Percentiles rank a stretch among this genome's conserved stretches.
These are phyloP conservation scores for Goniozus legneri DNA, from an alignment of 1,140 invertebrate species.

Conservation along the genomic window DNA sequence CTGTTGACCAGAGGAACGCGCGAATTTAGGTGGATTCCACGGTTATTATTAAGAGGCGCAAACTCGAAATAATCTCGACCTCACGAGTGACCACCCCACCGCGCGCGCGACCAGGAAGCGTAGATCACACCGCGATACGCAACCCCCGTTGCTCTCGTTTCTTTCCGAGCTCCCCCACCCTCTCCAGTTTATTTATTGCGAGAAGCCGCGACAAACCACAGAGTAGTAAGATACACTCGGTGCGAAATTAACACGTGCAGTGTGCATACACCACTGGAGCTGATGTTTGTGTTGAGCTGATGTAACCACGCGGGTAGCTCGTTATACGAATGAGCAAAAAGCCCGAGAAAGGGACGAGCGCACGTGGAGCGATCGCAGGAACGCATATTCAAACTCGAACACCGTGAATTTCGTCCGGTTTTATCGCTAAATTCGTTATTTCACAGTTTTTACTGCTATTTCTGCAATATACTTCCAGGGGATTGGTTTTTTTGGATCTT, in stretches of 20 bases:
- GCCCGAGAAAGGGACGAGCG: too few species aligned
- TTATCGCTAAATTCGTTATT: too few species aligned
- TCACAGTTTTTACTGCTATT: too few species aligned
- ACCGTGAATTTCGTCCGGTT: too few species aligned
- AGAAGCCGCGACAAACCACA: not conserved
- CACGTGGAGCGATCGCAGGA: too few species aligned
- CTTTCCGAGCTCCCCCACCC: not conserved
- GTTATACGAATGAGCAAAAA: too few species aligned
- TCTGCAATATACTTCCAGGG: too few species aligned
- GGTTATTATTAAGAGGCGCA: constrained; percentile 6
- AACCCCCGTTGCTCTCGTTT: not conserved
- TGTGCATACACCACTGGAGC: not conserved
- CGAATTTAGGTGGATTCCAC: constrained; percentile 10
- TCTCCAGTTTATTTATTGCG: not conserved
- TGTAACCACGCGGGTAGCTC: too few species aligned
- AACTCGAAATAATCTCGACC: not conserved
- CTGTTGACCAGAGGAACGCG: too few species aligned
- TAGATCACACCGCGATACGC: not conserved
- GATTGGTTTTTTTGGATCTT: too few species aligned
- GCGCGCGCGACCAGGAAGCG: not conserved
- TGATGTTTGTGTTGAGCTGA: too few species aligned
- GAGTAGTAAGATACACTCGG: constrained; percentile 1
- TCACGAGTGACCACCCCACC: not conserved
- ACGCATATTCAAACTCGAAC: too few species aligned
- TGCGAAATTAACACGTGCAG: not conserved